Percentiles rank a stretch among this genome's conserved stretches.
phyloP scores from a whole-genome alignment of 2,888 invertebrate species.

The Mythimna vitellina region DNA sequence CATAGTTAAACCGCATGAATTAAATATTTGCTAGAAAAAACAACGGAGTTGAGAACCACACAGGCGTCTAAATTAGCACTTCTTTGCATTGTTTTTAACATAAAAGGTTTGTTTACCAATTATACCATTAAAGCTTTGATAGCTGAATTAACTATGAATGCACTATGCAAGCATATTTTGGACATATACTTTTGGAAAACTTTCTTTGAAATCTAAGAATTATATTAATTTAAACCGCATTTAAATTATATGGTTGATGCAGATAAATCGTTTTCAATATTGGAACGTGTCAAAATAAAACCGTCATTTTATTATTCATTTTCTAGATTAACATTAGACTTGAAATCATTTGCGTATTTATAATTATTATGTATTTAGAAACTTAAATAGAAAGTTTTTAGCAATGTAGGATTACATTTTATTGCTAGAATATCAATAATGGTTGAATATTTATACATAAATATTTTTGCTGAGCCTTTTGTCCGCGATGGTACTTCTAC shows the following conservation, averaged over 20 bases:
- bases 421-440: not conserved
- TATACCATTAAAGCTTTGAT: constrained; percentile 45
- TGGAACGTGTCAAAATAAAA: constrained; percentile 16
- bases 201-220: not conserved
- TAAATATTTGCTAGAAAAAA: constrained; percentile 71
- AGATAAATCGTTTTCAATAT: not conserved
- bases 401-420: not conserved
- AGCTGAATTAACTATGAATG: constrained; percentile 18
- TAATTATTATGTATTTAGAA: constrained; percentile 17
- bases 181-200: constrained; percentile 2
- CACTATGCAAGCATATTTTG: constrained; percentile 16
- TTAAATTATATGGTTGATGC: not conserved
- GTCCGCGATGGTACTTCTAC: not conserved
- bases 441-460: constrained; percentile 19
- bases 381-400: constrained; percentile 3
- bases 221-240: constrained; percentile 10
- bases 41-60: constrained; percentile 52
- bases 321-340: not conserved
- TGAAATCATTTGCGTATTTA: constrained; percentile 1
- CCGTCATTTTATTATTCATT: not conserved
- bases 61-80: constrained; percentile 63
- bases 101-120: constrained; percentile 53
- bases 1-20: constrained; percentile 71
- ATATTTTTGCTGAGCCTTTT: constrained; percentile 14
- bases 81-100: constrained; percentile 55